phyloP scores from a whole-genome alignment of 1,140 invertebrate species.

The Delia radicum region DNA sequence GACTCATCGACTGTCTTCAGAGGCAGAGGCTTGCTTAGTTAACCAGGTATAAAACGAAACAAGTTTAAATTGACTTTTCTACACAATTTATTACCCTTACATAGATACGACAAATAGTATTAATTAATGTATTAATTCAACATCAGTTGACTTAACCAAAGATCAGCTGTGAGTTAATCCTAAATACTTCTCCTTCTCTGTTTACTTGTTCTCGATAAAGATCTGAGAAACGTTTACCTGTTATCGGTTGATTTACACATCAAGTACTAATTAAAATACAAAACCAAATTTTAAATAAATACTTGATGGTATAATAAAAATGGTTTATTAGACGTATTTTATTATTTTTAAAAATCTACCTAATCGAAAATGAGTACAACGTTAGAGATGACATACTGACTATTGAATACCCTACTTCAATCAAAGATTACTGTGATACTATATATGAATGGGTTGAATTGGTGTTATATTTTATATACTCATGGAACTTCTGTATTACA shows the following conservation, averaged over 20 bases:
- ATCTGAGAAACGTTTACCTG: background rate
- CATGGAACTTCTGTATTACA: too few relatives aligned
- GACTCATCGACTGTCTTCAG: too few relatives aligned
- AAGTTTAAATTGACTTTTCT: background rate
- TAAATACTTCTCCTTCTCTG: background rate
- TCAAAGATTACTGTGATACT: too few relatives aligned
- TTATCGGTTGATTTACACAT: background rate
- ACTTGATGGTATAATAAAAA: background rate
- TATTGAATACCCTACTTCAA: too few relatives aligned
- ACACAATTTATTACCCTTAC: conserved; percentile 9
- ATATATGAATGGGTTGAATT: too few relatives aligned
- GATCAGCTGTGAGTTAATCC: background rate
- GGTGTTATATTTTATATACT: too few relatives aligned
- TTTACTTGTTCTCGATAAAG: background rate
- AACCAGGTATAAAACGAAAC: background rate
- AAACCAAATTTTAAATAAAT: background rate
- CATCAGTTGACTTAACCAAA: background rate
- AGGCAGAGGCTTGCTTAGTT: too few relatives aligned
- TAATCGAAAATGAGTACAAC: too few relatives aligned
- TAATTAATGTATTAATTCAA: background rate
- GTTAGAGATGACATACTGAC: too few relatives aligned
- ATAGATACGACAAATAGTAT: background rate
- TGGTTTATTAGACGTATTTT: background rate
- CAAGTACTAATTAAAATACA: background rate
- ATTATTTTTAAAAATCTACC: too few relatives aligned